Base-by-base conservation (phyloP, 64 coral and sea anemone species). In the Dendrophyllia cribrosa region DNA sequence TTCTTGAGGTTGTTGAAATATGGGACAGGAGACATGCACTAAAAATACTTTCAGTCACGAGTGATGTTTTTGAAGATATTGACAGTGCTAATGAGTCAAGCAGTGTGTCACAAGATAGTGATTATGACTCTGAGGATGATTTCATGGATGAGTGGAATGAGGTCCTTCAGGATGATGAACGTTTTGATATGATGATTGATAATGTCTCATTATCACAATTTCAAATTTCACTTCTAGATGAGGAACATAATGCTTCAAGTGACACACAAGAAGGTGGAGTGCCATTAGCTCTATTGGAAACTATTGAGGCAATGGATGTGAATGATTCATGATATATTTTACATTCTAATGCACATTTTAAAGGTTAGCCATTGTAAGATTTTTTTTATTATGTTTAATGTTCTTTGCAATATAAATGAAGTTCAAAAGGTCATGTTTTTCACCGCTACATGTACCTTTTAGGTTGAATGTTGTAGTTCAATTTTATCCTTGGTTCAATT, bases 1-100 rank as follows among this genome's bases (percentile, higher is more conserved):
- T 95, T 61, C 77, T 74, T 26, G 86, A 87, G 3, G 85, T 69
- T 43, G 63, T 51, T 64, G 89, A 86, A 90, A 90, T 71, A 46
- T 43, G 52, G 55, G 75, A 95, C 76, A 15, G 85, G 21, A 45
- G 88, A 86, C 11, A 87, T 78, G 76, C 52, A 58, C 4, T 24
- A 21, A 16, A 78, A 52, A 78, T 78, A 20, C 50, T 78, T 78
- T 78, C 76, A 78, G 51, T 78, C 23, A 22, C 58, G 21, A 23
- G 0, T 78, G 76, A 56, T 58, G 52, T 79, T 59, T 79, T 59
- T 9, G 23, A 79, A 26, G 76, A 79, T 79, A 70, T 70, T 70
- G 67, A 26, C 4, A 26, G 22, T 70, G 67, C 67, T 6, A 20
- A 21, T 6, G 17, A 70, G 8, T 7, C 15, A 66, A 19, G 22